These are phyloP conservation scores for Parambassis ranga DNA, from an alignment of 2,797 vertebrate genomes.

Conservation along the genomic window DNA sequence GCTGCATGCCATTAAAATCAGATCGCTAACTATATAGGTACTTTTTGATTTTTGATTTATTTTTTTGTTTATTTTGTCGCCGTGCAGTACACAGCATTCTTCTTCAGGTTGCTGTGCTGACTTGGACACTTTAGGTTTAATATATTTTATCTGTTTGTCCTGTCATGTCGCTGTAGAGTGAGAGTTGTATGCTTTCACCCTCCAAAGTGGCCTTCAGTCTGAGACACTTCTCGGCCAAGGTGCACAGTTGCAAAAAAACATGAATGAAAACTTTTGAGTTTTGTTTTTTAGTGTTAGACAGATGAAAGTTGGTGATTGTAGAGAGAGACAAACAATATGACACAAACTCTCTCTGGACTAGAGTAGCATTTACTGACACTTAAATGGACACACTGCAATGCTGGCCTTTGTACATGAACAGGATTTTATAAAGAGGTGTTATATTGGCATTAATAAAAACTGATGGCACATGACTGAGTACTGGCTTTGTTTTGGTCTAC, in stretches of 20 bases:
- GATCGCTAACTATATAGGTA: slow-evolving; percentile 48
- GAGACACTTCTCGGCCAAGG: slow-evolving; percentile 16
- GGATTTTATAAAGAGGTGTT: slow-evolving; percentile 77
- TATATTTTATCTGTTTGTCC: slow-evolving; percentile 37
- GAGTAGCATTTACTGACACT: slow-evolving; percentile 49
- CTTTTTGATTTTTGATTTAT: slow-evolving; percentile 34
- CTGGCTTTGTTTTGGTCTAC: no score
- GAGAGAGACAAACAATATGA: slow-evolving; percentile 14
- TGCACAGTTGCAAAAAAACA: neutral
- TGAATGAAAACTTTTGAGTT: neutral
- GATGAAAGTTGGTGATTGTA: no score
- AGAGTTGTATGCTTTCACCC: slow-evolving; percentile 26
- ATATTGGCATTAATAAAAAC: slow-evolving; percentile 73
- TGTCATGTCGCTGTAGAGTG: slow-evolving; percentile 22
- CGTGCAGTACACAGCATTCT: slow-evolving; percentile 29
- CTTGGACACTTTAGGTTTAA: slow-evolving; percentile 21
- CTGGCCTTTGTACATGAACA: slow-evolving; percentile 63
- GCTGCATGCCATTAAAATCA: slow-evolving; percentile 63
- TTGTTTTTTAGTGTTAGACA: slow-evolving; percentile 8
- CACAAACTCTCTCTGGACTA: slow-evolving; percentile 29
- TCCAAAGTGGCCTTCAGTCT: slow-evolving; percentile 47
- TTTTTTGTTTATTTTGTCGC: slow-evolving; percentile 17
- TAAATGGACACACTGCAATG: slow-evolving; percentile 48
- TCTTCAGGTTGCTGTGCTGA: neutral
- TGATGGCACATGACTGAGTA: slow-evolving; percentile 19